A percentile compares a stretch with the other conserved stretches of the same genome.
Evolutionary conservation across 2,888 invertebrate genomes (phyloP).

Genomic region (Capitulum mitella): DNA sequence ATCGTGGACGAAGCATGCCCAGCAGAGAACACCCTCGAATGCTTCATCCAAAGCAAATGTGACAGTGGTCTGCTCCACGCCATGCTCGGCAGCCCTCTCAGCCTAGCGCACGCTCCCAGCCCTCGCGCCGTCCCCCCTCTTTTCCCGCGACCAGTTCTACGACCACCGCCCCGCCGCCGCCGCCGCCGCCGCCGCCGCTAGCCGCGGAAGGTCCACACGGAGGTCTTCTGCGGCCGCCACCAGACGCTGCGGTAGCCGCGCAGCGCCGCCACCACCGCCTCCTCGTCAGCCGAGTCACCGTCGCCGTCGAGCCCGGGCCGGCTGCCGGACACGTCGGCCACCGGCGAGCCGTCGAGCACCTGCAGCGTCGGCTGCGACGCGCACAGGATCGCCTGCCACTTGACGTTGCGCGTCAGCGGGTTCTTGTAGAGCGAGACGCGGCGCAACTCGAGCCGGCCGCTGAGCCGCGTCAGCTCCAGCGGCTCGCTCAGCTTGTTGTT

Average conservation of each 20-base stretch:
- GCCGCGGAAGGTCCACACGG: background rate
- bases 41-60: too few species aligned
- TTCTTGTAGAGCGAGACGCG: slow-evolving; percentile 6
- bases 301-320: background rate
- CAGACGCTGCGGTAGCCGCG: background rate
- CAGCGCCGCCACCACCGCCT: background rate
- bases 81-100: too few species aligned
- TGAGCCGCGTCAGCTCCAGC: slow-evolving; percentile 11
- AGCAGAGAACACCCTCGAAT: too few species aligned
- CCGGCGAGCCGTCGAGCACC: slow-evolving; percentile 6
- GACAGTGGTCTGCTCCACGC: too few species aligned
- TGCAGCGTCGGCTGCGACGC: slow-evolving; percentile 19
- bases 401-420: slow-evolving; percentile 19
- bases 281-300: background rate
- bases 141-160: too few species aligned
- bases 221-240: slow-evolving; percentile 3
- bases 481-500: slow-evolving; percentile 12
- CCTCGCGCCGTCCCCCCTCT: too few species aligned
- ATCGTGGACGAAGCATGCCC: too few species aligned
- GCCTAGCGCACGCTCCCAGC: too few species aligned
- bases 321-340: background rate
- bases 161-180: too few species aligned
- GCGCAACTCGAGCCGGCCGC: background rate
- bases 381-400: slow-evolving; percentile 23
- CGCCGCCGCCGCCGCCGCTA: too few species aligned